These are phyloP conservation scores for Brachyalestes nurse DNA, from an alignment of 2,797 vertebrate genomes.

Conservation along the genomic window DNA sequence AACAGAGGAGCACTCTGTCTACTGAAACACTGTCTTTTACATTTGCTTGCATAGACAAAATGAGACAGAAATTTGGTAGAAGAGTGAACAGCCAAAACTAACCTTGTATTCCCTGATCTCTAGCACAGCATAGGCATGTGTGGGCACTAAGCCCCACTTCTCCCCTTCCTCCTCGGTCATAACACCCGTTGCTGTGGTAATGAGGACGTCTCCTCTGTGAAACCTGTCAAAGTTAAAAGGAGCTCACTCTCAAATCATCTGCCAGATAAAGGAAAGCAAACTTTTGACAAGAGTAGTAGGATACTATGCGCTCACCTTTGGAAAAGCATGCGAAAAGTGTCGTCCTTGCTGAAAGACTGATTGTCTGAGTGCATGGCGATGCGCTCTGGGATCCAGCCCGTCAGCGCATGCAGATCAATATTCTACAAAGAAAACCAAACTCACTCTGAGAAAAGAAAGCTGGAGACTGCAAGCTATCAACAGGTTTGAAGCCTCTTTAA, in stretches of 20 bases:
- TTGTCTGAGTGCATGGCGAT: conserved; percentile 99
- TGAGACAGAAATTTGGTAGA: background rate
- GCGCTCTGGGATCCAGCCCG: conserved; percentile 99
- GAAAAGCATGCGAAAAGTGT: conserved; percentile 95
- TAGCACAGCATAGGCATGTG: conserved; percentile 95
- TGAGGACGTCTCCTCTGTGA: conserved; percentile 94
- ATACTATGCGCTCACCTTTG: conserved; percentile 82
- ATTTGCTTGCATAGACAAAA: too few relatives aligned
- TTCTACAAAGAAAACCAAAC: conserved; percentile 78
- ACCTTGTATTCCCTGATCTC: conserved; percentile 98
- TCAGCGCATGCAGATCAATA: conserved; percentile 96
- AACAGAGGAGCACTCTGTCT: background rate
- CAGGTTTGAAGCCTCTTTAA: background rate
- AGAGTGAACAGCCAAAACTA: conserved; percentile 16
- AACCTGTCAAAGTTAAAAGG: conserved; percentile 78
- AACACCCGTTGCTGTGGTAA: conserved; percentile 94
- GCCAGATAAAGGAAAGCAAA: background rate
- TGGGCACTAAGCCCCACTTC: conserved; percentile 94
- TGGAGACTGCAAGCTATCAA: background rate
- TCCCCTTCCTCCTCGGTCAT: conserved; percentile 99
- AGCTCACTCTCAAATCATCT: background rate
- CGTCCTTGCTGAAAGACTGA: conserved; percentile 93
- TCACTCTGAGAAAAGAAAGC: background rate
- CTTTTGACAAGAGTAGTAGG: background rate
- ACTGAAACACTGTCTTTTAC: background rate